phyloP scores from a whole-genome alignment of 2,797 vertebrate species.

The Pseudopleuronectes americanus region DNA sequence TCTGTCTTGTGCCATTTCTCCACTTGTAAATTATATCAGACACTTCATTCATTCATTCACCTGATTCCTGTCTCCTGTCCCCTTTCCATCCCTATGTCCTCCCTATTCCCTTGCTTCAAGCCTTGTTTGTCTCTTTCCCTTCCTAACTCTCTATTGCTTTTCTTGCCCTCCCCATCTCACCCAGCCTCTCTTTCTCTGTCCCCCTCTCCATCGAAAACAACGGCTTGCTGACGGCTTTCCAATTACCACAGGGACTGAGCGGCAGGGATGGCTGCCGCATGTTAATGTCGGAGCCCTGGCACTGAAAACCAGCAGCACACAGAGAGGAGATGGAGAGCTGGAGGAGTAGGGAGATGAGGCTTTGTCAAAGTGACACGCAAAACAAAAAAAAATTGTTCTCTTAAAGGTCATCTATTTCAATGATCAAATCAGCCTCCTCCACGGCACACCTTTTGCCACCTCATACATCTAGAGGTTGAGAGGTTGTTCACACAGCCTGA shows the following conservation, averaged over 20 bases:
- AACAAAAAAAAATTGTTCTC: constrained; percentile 35
- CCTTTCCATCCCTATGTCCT: constrained; percentile 25
- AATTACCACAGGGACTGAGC: constrained; percentile 82
- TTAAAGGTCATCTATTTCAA: constrained; percentile 18
- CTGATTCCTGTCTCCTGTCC: constrained; percentile 30
- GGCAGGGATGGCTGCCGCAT: constrained; percentile 77
- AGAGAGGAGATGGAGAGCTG: constrained; percentile 9
- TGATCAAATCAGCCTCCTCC: constrained; percentile 12
- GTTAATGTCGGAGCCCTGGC: constrained; percentile 73
- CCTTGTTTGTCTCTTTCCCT: constrained; percentile 53
- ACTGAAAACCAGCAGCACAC: constrained; percentile 58
- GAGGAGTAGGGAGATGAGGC: constrained; percentile 28
- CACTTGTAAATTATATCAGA: constrained; percentile 25
- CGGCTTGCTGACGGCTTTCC: constrained; percentile 81
- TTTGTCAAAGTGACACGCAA: constrained; percentile 42
- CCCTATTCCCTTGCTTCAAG: constrained; percentile 40
- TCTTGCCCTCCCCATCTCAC: constrained; percentile 44
- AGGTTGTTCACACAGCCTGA: constrained; percentile 33
- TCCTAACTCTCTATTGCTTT: constrained; percentile 53
- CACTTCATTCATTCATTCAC: constrained; percentile 47
- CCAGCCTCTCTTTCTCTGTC: constrained; percentile 48
- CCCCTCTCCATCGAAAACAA: constrained; percentile 67
- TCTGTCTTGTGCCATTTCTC: constrained; percentile 16
- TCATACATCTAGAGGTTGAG: background rate
- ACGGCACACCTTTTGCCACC: constrained; percentile 11